Evolutionary conservation across 1,140 invertebrate species (phyloP), one percentile per base, ranked within the genome.

Genomic region (Fopius arisanus): DNA sequence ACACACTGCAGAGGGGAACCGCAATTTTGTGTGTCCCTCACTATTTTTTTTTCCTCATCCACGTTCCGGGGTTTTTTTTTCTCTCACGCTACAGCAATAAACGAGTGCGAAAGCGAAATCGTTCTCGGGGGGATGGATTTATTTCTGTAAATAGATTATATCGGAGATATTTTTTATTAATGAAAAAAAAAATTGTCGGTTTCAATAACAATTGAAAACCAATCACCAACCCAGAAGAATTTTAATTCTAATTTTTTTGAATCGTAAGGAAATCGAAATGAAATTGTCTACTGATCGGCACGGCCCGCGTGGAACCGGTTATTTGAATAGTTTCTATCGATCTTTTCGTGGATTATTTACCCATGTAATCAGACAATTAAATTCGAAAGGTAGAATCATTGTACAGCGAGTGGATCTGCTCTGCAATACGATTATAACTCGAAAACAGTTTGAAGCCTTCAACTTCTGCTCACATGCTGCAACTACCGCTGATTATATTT

Each of bases 21-120:
- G 83, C 83, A 84, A 84, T 83, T 80, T 59, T 26, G 23, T 26
- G 16, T 26, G 54, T 59, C 21, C 54, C 26, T 3, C 12, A 59
- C 54, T 48, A 9, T 48, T 48, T 48, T 48, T 48, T 48, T 28
- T 26, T 28, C 54, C 54, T 26, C 26, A 67, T 73, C 9, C 51
- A 31, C 41, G 19, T 43, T 68, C 26, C 19, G n/a, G n/a, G 10
- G 9, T 33, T 67, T 14, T 68, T 28, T 68, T 33, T 29, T 12
- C 67, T 33, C 66, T 68, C 75, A 78, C 72, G 67, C 72, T 76
- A 62, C 73, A 72, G 76, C 76, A 79, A 65, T 79, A 78, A 78
- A 81, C 78, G 77, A 78, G 77, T 78, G 79, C 77, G 76, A 79
- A 82, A 82, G 79, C 77, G 73, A 78, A 82, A 80, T 75, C 70